Evolutionary conservation across 2,888 invertebrate genomes (phyloP).

Genomic region (Protodeltote pygarga): DNA sequence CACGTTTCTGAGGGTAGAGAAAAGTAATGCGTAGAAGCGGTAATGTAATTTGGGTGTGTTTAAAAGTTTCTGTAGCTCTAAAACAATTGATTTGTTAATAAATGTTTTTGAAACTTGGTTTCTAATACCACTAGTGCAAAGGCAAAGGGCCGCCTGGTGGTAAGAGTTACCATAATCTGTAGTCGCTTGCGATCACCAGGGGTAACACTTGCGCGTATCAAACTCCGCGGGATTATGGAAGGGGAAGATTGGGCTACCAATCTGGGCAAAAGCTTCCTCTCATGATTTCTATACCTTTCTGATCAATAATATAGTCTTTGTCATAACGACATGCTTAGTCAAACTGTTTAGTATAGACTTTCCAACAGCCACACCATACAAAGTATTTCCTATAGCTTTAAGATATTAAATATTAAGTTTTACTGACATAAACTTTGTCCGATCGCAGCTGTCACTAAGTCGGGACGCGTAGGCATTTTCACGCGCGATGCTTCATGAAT

Average conservation of each 20-base stretch:
- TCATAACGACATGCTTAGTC: too few species aligned
- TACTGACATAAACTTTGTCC: slow-evolving; percentile 8
- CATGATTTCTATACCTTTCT: too few species aligned
- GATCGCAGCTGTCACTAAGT: slow-evolving; percentile 14
- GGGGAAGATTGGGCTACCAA: neutral
- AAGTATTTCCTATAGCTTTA: neutral
- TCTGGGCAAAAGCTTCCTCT: too few species aligned
- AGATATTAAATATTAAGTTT: slow-evolving; percentile 14
- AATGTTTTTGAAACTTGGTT: too few species aligned
- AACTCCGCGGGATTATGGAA: too few species aligned
- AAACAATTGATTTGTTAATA: too few species aligned
- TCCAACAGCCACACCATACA: neutral
- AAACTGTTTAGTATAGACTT: neutral
- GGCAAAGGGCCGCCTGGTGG: too few species aligned
- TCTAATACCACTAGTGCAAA: too few species aligned
- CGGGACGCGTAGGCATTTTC: slow-evolving; percentile 5
- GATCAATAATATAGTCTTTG: too few species aligned
- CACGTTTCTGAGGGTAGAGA: slow-evolving; percentile 21
- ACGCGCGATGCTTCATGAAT: slow-evolving; percentile 33
- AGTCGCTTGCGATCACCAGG: too few species aligned
- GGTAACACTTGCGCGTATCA: too few species aligned
- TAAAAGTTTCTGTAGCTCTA: neutral
- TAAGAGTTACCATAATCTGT: too few species aligned
- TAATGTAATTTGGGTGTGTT: neutral
- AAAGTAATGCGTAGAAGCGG: slow-evolving; percentile 18